These are phyloP conservation scores for Salvator merianae DNA, from an alignment of 2,113 vertebrate genomes.

Conservation along the genomic window DNA sequence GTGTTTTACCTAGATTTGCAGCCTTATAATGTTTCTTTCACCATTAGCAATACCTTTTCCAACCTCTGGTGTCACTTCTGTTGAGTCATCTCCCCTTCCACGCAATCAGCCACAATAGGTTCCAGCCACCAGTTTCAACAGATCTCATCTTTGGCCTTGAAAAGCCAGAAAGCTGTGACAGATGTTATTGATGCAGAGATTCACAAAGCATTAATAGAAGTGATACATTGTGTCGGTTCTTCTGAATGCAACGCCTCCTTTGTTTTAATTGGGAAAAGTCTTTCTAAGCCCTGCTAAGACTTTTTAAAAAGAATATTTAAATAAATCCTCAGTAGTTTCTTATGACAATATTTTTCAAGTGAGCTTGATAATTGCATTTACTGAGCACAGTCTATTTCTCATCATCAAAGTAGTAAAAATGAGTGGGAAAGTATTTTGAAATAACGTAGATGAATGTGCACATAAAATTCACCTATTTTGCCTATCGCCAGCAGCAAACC, in stretches of 20 bases:
- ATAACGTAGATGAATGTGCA: background rate
- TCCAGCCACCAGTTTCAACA: background rate
- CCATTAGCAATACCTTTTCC: too few relatives aligned
- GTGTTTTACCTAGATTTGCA: too few relatives aligned
- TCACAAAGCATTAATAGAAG: conserved; percentile 5
- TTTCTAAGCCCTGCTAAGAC: background rate
- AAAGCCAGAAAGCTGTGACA: too few relatives aligned
- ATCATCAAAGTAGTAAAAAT: conserved; percentile 25
- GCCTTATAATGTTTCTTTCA: too few relatives aligned
- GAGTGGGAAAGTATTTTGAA: background rate
- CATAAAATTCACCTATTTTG: too few relatives aligned
- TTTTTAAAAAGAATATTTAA: background rate
- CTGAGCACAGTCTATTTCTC: conserved; percentile 33
- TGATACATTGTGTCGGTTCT: background rate
- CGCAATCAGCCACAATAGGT: background rate
- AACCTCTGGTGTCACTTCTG: too few relatives aligned
- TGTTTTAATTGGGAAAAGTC: conserved; percentile 19
- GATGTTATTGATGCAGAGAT: background rate
- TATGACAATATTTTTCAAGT: conserved; percentile 7
- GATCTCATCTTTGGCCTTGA: too few relatives aligned
- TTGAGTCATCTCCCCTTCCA: too few relatives aligned
- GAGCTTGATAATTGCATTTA: conserved; percentile 19
- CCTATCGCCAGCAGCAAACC: too few relatives aligned
- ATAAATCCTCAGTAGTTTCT: background rate
- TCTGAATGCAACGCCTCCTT: background rate